phyloP scores from a whole-genome alignment of 2,888 invertebrate genomes.

The Plebejus melissa region DNA sequence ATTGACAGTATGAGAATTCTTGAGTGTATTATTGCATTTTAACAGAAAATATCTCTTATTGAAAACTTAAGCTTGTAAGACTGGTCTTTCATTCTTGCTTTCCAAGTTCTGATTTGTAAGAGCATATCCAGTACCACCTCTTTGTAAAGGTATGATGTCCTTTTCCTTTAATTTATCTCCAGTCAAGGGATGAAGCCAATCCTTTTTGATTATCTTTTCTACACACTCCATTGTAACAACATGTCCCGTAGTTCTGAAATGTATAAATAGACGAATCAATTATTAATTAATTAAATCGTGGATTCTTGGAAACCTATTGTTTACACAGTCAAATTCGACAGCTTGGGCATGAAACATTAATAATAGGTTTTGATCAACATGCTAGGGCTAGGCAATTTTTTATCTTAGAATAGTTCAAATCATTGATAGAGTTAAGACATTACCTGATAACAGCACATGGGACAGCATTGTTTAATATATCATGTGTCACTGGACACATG shows the following conservation, averaged over 20 bases:
- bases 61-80: slow-evolving; percentile 84
- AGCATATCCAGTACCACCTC: slow-evolving; percentile 97
- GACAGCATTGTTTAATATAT: slow-evolving; percentile 95
- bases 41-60: no score
- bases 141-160: slow-evolving; percentile 94
- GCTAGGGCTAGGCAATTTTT: no score
- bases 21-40: no score
- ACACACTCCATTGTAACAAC: slow-evolving; percentile 98
- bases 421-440: slow-evolving; percentile 24
- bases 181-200: slow-evolving; percentile 97
- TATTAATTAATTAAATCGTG: no score
- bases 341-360: no score
- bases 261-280: not conserved
- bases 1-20: no score
- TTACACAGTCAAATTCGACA: no score
- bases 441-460: slow-evolving; percentile 93
- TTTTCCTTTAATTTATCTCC: slow-evolving; percentile 89
- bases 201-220: slow-evolving; percentile 96
- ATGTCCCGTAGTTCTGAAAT: slow-evolving; percentile 85
- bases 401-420: no score
- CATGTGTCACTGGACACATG: slow-evolving; percentile 98
- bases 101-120: slow-evolving; percentile 90
- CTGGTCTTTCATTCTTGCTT: slow-evolving; percentile 90
- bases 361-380: no score
- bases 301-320: no score